Base-by-base conservation (phyloP, 1,140 invertebrate species). In the Adelges cooleyi region DNA sequence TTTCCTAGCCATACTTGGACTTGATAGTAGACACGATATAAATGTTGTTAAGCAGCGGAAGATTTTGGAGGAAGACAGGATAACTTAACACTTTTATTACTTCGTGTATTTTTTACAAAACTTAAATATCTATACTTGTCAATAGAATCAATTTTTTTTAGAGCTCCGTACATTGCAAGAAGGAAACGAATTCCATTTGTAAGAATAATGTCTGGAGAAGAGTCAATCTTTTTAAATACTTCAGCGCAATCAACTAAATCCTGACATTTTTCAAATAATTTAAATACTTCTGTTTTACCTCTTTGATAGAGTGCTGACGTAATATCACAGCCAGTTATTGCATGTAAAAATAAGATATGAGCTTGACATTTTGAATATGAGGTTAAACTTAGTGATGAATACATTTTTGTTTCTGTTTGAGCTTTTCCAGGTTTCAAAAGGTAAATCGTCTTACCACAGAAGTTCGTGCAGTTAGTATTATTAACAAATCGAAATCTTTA, bases 311-410 rank as follows among this genome's bases (percentile, higher is more conserved):
- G n/a, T 50, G 8, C 48, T 25, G 48, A 50, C 22, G 48, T 50
- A 23, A 15, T 50, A 50, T 50, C 48, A 50, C 48, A 50, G 22
- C 48, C 48, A 50, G 48, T 50, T 50, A 50, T 27, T 50, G 48
- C 48, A 15, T 25, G 48, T 50, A 50, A 50, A 50, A 50, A 50
- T 50, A 50, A n/a, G n/a, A 48, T 22, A 48, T 49, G 46, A 49
- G 10, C 18, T 49, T 49, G 46, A 13, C 10, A 23, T 49, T 49
- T 22, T 13, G 46, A 22, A 49, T 49, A 49, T 15, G 20, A 49
- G 25, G 10, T 49, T 49, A 5, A 23, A 23, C 20, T 49, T 49
- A 22, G 46, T 13, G 46, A 49, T 49, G 18, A 49, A 49, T 49
- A 49, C 1, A 49, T 49, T 13, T 22, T 49, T 49, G 46, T 49